A percentile compares a stretch with the other conserved stretches of the same genome.
Conservation (phyloP, 2,113 vertebrate species). For the Polyodon spathula region DNA sequence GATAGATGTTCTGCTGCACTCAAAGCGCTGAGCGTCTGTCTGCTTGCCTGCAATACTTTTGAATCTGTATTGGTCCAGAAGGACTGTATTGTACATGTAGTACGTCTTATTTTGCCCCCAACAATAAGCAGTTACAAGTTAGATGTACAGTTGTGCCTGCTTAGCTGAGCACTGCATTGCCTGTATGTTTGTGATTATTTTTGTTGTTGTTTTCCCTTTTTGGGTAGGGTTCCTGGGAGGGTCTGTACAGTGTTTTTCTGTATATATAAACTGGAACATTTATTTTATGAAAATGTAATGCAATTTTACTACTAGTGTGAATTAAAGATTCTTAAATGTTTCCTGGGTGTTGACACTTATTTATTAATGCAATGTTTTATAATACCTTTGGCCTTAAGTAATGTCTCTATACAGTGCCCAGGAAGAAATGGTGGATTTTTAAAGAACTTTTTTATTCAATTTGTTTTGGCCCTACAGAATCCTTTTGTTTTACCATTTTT, state of each 20-base stretch:
- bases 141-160: conserved; percentile 89
- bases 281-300: conserved; percentile 99
- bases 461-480: no score
- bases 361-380: conserved; percentile 30
- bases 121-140: conserved; percentile 89
- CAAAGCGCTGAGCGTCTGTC: conserved; percentile 65
- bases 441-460: no score
- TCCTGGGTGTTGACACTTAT: conserved; percentile 45
- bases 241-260: conserved; percentile 99
- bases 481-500: no score
- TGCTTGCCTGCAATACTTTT: conserved; percentile 87
- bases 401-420: no score
- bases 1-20: conserved; percentile 64
- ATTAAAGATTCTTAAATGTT: conserved; percentile 92
- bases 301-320: conserved; percentile 99
- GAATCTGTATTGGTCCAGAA: conserved; percentile 76
- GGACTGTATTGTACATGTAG: conserved; percentile 79
- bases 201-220: conserved; percentile 48
- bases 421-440: no score
- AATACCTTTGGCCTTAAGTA: no score
- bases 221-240: conserved; percentile 73
- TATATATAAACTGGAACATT: conserved; percentile 99
- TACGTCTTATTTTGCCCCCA: conserved; percentile 62
- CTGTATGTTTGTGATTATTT: conserved; percentile 85
- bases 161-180: conserved; percentile 90